These are phyloP conservation scores for Glossophaga mutica DNA, from an alignment of 2,797 vertebrate genomes.

Conservation along the genomic window DNA sequence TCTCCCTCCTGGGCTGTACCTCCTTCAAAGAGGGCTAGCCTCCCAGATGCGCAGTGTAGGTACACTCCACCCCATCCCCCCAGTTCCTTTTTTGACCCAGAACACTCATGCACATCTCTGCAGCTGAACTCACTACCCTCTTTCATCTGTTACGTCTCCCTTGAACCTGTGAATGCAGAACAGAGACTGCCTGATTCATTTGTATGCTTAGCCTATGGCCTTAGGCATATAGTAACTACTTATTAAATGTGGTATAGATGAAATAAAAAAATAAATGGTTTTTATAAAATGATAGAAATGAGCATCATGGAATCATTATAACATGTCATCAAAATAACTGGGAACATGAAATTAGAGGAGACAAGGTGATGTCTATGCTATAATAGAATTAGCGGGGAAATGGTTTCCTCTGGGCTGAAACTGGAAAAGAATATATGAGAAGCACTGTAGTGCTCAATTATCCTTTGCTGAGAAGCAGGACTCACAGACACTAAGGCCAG, in stretches of 20 bases:
- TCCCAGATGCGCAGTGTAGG: accelerated
- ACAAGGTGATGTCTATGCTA: not conserved
- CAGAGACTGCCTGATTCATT: not conserved
- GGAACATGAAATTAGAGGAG: not conserved
- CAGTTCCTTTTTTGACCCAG: not conserved
- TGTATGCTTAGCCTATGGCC: not conserved
- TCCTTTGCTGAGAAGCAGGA: not conserved
- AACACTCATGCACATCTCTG: not conserved
- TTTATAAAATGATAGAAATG: not conserved
- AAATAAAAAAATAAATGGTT: not conserved
- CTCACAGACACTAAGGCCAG: not conserved
- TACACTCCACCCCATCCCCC: not conserved
- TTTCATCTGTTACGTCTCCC: not conserved
- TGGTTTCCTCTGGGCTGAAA: not conserved
- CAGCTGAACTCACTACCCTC: not conserved
- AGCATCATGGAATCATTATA: not conserved
- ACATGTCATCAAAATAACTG: not conserved
- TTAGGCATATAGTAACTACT: not conserved
- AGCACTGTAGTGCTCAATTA: not conserved
- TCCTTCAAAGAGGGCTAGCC: not conserved
- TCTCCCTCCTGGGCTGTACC: accelerated
- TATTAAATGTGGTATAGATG: not conserved
- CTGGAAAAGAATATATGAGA: not conserved
- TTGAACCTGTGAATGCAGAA: not conserved
- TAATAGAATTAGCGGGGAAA: not conserved